Percentiles rank a stretch among this genome's conserved stretches.
Conservation (phyloP, 1,140 invertebrate species). For the Halesus radiatus region DNA sequence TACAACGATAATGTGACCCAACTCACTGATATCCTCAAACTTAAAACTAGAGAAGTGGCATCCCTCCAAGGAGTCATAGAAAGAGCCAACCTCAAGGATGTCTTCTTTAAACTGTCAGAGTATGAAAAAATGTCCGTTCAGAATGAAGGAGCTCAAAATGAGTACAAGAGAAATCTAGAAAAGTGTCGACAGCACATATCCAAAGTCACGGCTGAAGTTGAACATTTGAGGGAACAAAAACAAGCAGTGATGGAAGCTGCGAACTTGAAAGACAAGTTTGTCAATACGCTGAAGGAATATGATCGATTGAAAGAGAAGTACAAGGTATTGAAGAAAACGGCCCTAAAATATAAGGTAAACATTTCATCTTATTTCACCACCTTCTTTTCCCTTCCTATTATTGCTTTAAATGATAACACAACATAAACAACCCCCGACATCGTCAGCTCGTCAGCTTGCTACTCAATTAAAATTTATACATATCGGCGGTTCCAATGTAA, state of each 20-base stretch:
- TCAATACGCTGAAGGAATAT: conserved; percentile 60
- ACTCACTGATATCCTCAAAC: conserved; percentile 69
- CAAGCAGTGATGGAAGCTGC: conserved; percentile 12
- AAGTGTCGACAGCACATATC: conserved; percentile 32
- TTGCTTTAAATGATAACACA: too few relatives aligned
- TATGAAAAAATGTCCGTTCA: conserved; percentile 3
- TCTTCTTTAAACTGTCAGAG: conserved; percentile 49
- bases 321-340: conserved; percentile 71
- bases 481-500: too few relatives aligned
- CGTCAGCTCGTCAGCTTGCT: too few relatives aligned
- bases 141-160: conserved; percentile 27
- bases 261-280: conserved; percentile 40
- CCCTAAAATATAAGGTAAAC: conserved; percentile 71
- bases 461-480: too few relatives aligned
- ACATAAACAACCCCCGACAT: too few relatives aligned
- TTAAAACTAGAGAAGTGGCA: conserved; percentile 71
- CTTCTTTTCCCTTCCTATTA: too few relatives aligned
- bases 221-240: conserved; percentile 31
- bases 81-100: conserved; percentile 69
- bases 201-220: conserved; percentile 40
- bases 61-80: conserved; percentile 72
- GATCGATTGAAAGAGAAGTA: conserved; percentile 69
- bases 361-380: conserved; percentile 27
- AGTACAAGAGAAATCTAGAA: conserved; percentile 44
- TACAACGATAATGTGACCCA: conserved; percentile 62